These are phyloP conservation scores for Lasioglossum calceatum DNA, from an alignment of 2,888 invertebrate species.

Conservation along the genomic window DNA sequence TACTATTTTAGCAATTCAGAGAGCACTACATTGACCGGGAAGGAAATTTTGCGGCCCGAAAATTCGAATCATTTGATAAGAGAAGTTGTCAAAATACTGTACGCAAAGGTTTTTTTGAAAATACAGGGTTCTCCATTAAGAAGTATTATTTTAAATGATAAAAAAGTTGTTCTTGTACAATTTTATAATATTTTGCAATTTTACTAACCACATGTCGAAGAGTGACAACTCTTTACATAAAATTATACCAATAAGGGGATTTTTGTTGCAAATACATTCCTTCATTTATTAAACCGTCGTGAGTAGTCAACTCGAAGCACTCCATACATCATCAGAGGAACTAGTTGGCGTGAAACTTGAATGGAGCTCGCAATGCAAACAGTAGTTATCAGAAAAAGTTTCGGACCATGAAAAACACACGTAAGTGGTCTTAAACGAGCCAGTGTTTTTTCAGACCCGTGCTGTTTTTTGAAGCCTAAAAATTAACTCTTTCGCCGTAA, in stretches of 20 bases:
- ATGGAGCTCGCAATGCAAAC: neutral
- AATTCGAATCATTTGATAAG: neutral
- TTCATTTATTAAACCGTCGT: neutral
- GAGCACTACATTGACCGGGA: neutral
- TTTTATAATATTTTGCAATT: too few relatives aligned
- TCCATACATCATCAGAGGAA: neutral
- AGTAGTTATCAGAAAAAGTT: constrained; percentile 6
- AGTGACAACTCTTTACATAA: too few relatives aligned
- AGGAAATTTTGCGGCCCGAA: too few relatives aligned
- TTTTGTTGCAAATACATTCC: neutral
- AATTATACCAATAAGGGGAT: neutral
- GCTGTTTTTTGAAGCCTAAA: neutral
- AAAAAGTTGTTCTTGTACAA: too few relatives aligned
- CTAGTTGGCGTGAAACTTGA: constrained; percentile 1
- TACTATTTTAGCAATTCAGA: neutral
- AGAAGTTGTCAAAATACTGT: too few relatives aligned
- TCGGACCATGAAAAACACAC: neutral
- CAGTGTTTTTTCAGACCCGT: neutral
- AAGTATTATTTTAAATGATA: too few relatives aligned
- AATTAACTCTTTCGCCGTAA: neutral
- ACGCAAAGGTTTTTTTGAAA: too few relatives aligned
- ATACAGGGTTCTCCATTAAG: too few relatives aligned
- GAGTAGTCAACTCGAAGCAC: neutral
- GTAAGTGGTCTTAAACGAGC: constrained; percentile 2
- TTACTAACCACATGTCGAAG: too few relatives aligned